Conservation (phyloP, 2,797 vertebrate genomes). For the Micrastur ruficollis region DNA sequence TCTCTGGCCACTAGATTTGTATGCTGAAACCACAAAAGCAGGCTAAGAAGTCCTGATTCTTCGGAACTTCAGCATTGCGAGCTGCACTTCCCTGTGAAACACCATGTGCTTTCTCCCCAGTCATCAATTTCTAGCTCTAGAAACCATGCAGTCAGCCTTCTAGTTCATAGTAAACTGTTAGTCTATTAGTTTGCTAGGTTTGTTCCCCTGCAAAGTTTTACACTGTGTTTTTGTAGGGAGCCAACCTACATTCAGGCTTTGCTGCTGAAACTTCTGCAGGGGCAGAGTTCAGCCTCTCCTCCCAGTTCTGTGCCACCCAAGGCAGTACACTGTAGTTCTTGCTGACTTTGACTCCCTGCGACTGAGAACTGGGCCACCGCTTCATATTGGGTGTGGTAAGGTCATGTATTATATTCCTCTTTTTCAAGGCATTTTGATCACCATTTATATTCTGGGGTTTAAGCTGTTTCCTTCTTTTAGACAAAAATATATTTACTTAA, state of each 20-base stretch:
- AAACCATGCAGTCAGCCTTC: background rate
- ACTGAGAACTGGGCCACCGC: background rate
- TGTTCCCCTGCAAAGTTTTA: background rate
- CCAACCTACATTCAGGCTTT: background rate
- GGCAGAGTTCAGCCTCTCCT: background rate
- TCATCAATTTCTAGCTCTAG: background rate
- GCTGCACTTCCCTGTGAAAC: background rate
- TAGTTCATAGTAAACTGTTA: background rate
- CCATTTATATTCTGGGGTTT: background rate
- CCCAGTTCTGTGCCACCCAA: background rate
- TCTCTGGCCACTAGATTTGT: background rate
- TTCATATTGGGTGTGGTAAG: background rate
- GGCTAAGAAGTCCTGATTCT: background rate
- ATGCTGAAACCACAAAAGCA: background rate
- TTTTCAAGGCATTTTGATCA: background rate
- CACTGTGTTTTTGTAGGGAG: background rate
- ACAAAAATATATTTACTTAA: background rate
- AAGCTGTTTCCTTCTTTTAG: background rate
- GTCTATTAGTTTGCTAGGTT: background rate
- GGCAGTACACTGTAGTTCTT: background rate
- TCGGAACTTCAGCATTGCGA: background rate
- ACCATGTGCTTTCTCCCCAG: background rate
- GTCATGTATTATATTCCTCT: background rate
- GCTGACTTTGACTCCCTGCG: background rate
- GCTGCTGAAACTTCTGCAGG: background rate